Conservation (phyloP, 2,888 invertebrate species). For the Cabera pusaria region DNA sequence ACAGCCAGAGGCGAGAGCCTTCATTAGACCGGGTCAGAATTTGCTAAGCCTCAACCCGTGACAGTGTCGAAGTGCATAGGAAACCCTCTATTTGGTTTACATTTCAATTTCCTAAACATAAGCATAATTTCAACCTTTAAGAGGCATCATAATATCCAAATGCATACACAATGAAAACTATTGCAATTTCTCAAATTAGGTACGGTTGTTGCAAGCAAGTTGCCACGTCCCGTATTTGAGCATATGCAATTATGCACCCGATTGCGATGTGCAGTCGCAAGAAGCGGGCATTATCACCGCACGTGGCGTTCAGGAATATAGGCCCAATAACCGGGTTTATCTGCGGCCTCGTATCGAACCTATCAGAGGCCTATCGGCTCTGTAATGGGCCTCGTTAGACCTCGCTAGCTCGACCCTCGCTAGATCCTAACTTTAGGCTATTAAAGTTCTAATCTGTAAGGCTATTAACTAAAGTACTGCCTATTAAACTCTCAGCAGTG, state of each 20-base stretch:
- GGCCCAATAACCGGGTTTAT: slow-evolving; percentile 13
- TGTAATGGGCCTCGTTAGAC: slow-evolving; percentile 21
- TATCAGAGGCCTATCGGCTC: slow-evolving; percentile 14
- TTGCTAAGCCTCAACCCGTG: slow-evolving; percentile 7
- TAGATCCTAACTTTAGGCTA: slow-evolving; percentile 4
- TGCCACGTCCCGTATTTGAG: slow-evolving; percentile 5
- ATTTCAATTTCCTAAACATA: not conserved
- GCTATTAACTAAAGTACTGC: slow-evolving; percentile 3
- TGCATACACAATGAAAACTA: too few species aligned
- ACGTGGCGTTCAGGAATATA: slow-evolving; percentile 1
- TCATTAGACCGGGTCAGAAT: slow-evolving; percentile 7
- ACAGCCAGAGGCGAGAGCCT: slow-evolving; percentile 9
- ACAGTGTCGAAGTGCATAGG: too few species aligned
- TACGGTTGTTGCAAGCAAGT: too few species aligned
- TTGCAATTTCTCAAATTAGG: too few species aligned
- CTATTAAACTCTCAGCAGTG: not conserved
- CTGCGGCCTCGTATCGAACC: too few species aligned
- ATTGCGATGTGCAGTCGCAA: slow-evolving; percentile 4
- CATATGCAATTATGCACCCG: slow-evolving; percentile 3
- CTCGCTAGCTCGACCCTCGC: slow-evolving; percentile 1
- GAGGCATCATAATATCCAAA: too few species aligned
- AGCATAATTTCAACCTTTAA: too few species aligned
- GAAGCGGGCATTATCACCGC: slow-evolving; percentile 16
- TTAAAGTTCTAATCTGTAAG: slow-evolving; percentile 2
- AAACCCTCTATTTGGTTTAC: too few species aligned